phyloP scores from a whole-genome alignment of 2,888 invertebrate species.

The Daptonema setosum region DNA sequence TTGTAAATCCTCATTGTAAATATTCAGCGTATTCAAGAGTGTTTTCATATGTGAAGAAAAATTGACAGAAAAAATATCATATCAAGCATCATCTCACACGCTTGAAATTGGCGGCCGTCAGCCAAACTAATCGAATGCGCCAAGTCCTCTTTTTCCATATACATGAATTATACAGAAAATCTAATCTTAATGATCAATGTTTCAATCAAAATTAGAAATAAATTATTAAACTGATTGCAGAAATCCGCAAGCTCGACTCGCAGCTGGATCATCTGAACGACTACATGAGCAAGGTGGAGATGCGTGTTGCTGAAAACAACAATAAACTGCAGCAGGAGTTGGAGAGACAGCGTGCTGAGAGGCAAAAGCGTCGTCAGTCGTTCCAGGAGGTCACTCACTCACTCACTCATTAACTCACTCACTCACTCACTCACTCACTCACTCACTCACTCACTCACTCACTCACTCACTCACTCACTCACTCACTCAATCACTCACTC shows the following conservation, averaged over 20 bases:
- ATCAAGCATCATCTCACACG: too few species aligned
- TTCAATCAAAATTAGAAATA: too few species aligned
- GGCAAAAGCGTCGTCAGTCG: constrained; percentile 21
- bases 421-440: neutral
- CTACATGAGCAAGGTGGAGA: constrained; percentile 22
- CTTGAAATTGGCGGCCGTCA: too few species aligned
- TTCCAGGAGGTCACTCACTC: constrained; percentile 20
- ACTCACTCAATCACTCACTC: constrained; percentile 3
- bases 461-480: constrained; percentile 4
- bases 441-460: constrained; percentile 4
- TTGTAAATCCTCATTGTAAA: too few species aligned
- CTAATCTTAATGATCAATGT: too few species aligned
- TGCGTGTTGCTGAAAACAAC: constrained; percentile 17
- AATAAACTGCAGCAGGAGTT: constrained; percentile 20
- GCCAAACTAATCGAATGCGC: too few species aligned
- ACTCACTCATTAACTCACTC: constrained; percentile 5
- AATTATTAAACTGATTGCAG: too few species aligned
- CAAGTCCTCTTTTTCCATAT: too few species aligned
- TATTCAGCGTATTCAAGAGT: too few species aligned
- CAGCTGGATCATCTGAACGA: constrained; percentile 26
- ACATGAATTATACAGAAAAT: too few species aligned
- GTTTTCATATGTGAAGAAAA: too few species aligned
- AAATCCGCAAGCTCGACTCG: constrained; percentile 22
- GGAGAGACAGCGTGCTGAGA: constrained; percentile 20
- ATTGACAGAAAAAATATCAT: too few species aligned